phyloP scores from a whole-genome alignment of 2,113 vertebrate genomes.

The Muscicapa adusta region DNA sequence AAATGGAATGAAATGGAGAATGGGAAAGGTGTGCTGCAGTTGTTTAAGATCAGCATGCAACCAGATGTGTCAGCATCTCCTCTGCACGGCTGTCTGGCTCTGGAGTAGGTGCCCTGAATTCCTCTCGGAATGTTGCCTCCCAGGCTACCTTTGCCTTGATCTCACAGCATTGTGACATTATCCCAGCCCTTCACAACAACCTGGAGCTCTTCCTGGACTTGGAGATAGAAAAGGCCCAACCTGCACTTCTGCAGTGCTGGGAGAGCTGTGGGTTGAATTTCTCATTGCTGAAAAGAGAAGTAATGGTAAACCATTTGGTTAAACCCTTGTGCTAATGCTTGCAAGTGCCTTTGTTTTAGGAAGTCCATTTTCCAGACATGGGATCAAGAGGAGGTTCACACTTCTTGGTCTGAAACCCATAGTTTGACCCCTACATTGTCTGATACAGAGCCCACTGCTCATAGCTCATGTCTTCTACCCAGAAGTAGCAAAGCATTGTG shows the following conservation, averaged over 20 bases:
- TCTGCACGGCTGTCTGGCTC: background rate
- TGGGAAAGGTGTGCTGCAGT: background rate
- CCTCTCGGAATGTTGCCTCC: background rate
- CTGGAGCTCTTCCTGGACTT: background rate
- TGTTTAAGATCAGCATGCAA: background rate
- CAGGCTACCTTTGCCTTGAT: background rate
- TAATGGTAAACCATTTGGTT: background rate
- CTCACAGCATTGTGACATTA: accelerated
- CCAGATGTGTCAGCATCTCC: background rate
- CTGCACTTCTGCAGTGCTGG: background rate
- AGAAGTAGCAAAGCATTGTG: background rate
- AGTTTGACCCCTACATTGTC: background rate
- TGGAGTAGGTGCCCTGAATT: background rate
- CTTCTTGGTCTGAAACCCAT: background rate
- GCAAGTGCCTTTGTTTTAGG: background rate
- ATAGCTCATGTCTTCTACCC: background rate
- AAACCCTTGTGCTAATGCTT: accelerated
- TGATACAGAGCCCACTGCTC: background rate
- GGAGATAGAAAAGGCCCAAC: background rate
- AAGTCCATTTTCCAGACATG: accelerated
- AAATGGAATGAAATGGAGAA: background rate
- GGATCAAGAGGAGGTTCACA: background rate
- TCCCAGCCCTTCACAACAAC: background rate
- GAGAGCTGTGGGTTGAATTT: background rate
- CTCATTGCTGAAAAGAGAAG: background rate